These are phyloP conservation scores for Bradypodion ventrale DNA, from an alignment of 2,797 vertebrate species.

Conservation along the genomic window DNA sequence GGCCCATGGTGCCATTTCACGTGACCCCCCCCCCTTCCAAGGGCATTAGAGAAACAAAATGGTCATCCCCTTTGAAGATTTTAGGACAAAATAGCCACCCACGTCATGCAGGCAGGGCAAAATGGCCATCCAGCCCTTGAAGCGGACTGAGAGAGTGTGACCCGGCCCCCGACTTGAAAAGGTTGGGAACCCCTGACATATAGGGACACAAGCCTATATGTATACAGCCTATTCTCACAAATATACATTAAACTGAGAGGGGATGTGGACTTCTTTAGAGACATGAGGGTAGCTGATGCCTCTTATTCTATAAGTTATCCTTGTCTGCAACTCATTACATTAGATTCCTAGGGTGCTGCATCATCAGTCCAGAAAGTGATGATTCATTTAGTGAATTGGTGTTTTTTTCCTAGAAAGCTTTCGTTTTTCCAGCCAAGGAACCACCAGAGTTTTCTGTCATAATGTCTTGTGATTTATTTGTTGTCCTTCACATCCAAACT, in stretches of 20 bases:
- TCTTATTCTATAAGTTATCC: neutral
- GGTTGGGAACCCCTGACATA: too few relatives aligned
- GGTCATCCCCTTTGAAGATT: too few relatives aligned
- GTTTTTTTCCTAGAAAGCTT: neutral
- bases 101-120: too few relatives aligned
- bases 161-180: too few relatives aligned
- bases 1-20: too few relatives aligned
- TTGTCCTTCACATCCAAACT: neutral
- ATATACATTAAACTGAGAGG: neutral
- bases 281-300: neutral
- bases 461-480: neutral
- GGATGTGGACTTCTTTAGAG: neutral
- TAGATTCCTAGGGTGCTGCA: neutral
- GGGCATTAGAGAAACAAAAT: too few relatives aligned
- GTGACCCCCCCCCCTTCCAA: too few relatives aligned
- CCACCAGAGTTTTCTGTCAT: neutral
- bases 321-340: neutral
- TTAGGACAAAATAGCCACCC: too few relatives aligned
- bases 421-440: too few relatives aligned
- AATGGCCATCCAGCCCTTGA: too few relatives aligned
- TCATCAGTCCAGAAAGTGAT: neutral
- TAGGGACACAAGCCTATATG: neutral
- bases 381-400: neutral
- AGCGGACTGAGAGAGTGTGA: too few relatives aligned
- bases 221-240: neutral